Evolutionary conservation across 2,888 invertebrate genomes (phyloP).

Genomic region (Schizotus pectinicornis): DNA sequence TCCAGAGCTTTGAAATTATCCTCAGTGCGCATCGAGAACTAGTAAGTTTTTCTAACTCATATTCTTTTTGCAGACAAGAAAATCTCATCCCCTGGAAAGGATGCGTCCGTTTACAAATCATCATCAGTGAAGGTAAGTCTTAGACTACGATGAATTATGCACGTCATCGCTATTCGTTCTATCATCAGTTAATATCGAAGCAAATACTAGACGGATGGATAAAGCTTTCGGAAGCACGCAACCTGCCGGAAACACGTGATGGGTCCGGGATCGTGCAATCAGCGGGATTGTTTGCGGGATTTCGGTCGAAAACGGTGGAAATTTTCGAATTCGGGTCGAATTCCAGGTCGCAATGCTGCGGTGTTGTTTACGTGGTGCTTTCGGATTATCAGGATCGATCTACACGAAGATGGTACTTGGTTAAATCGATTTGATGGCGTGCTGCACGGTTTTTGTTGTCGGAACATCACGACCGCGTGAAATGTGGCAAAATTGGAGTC

Average conservation of each 20-base stretch:
- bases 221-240: slow-evolving; percentile 16
- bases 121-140: slow-evolving; percentile 32
- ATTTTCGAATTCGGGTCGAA: slow-evolving; percentile 6
- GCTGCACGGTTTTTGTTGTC: slow-evolving; percentile 34
- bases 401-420: slow-evolving; percentile 30
- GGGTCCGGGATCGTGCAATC: neutral
- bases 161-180: slow-evolving; percentile 11
- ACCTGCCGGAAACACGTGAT: slow-evolving; percentile 18
- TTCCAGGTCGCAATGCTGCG: slow-evolving; percentile 2
- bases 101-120: slow-evolving; percentile 15
- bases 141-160: slow-evolving; percentile 1
- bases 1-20: too few relatives aligned
- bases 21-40: too few relatives aligned
- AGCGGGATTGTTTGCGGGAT: slow-evolving; percentile 1
- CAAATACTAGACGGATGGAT: slow-evolving; percentile 12
- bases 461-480: slow-evolving; percentile 38
- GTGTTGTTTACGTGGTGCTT: slow-evolving; percentile 21
- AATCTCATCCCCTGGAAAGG: slow-evolving; percentile 11
- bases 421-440: slow-evolving; percentile 41
- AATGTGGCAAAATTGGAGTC: slow-evolving; percentile 35
- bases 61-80: slow-evolving; percentile 32
- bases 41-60: slow-evolving; percentile 4
- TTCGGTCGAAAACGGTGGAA: slow-evolving; percentile 11
- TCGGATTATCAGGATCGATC: slow-evolving; percentile 29
- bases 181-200: slow-evolving; percentile 12